These are phyloP conservation scores for Phoxinus phoxinus DNA, from an alignment of 2,113 vertebrate species.

Conservation along the genomic window DNA sequence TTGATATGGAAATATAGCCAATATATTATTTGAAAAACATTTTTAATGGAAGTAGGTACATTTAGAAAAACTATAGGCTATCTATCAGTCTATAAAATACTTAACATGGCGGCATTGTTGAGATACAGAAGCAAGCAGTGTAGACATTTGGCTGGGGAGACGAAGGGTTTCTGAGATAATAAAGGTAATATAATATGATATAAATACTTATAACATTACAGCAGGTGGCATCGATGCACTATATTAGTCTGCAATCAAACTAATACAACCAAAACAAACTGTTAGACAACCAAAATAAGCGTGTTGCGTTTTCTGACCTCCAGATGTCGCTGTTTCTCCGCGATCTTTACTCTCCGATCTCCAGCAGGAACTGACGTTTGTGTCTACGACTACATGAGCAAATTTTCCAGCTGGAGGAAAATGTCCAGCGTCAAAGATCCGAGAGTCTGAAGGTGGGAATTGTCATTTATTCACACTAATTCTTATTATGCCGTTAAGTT, in stretches of 20 bases:
- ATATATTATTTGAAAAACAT: too few relatives aligned
- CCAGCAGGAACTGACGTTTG: conserved; percentile 81
- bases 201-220: background rate
- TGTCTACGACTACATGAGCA: conserved; percentile 70
- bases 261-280: too few relatives aligned
- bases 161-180: too few relatives aligned
- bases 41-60: too few relatives aligned
- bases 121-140: too few relatives aligned
- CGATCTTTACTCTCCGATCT: conserved; percentile 15
- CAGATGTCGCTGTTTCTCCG: conserved; percentile 57
- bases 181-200: too few relatives aligned
- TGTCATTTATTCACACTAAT: conserved; percentile 26
- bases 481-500: conserved; percentile 36
- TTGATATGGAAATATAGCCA: too few relatives aligned
- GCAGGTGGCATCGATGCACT: background rate
- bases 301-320: background rate
- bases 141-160: too few relatives aligned
- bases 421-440: conserved; percentile 71
- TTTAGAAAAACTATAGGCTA: too few relatives aligned
- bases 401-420: conserved; percentile 76
- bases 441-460: conserved; percentile 73
- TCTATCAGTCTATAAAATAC: too few relatives aligned
- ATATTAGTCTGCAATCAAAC: background rate
- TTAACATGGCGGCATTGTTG: too few relatives aligned
- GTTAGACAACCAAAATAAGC: background rate